Evolutionary conservation across 2,888 invertebrate genomes (phyloP).

Genomic region (Sepiola atlantica): DNA sequence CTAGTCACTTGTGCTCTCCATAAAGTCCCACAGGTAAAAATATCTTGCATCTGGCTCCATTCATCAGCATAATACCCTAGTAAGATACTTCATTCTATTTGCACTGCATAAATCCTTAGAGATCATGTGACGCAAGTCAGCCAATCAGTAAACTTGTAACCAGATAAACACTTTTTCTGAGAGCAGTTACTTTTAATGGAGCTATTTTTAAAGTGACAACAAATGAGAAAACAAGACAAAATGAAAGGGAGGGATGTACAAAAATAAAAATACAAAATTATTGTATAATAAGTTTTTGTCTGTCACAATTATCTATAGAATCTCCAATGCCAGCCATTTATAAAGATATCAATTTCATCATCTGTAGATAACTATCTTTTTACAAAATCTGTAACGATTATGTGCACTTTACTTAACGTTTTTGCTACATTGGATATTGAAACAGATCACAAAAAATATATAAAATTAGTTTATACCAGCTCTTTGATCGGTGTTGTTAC

Average conservation of each 20-base stretch:
- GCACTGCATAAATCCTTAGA: background rate
- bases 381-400: background rate
- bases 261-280: background rate
- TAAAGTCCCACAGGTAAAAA: background rate
- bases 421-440: background rate
- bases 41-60: background rate
- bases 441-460: too few species aligned
- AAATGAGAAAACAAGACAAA: background rate
- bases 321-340: background rate
- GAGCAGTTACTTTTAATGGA: background rate
- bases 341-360: background rate
- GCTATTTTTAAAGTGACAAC: slow-evolving; percentile 1
- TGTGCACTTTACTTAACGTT: background rate
- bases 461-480: too few species aligned
- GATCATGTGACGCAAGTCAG: background rate
- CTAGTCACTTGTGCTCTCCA: background rate
- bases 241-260: background rate
- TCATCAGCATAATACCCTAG: background rate
- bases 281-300: background rate
- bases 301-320: background rate
- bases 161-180: background rate
- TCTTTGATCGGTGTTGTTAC: too few species aligned
- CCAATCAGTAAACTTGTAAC: background rate
- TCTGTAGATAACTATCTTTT: background rate
- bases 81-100: background rate